Conservation (phyloP, 1,140 invertebrate genomes). For the Apocrypta bakeri region DNA sequence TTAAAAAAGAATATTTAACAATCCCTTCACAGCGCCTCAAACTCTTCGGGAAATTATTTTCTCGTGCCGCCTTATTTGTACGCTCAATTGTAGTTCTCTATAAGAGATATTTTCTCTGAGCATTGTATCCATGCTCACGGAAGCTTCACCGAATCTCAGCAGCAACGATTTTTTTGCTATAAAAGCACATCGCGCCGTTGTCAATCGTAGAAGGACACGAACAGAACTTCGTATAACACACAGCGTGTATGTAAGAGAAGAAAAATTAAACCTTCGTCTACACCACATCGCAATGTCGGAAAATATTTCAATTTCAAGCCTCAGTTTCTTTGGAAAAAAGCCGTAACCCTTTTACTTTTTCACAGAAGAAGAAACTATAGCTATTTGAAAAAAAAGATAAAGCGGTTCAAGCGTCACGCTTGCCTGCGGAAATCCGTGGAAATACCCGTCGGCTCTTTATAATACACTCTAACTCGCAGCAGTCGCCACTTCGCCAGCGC, state of each 20-base stretch:
- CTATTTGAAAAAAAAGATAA: constrained; percentile 12
- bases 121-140: no score
- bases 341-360: background rate
- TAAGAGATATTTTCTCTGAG: no score
- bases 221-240: no score
- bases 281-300: background rate
- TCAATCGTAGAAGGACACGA: no score
- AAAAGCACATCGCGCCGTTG: background rate
- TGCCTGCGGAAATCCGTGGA: constrained; percentile 51
- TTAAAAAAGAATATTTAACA: no score
- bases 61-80: no score
- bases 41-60: no score
- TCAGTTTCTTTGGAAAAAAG: no score
- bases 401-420: constrained; percentile 52
- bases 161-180: background rate
- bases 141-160: background rate
- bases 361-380: background rate
- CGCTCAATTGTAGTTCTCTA: no score
- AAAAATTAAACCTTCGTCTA: background rate
- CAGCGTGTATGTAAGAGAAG: no score
- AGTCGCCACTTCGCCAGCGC: background rate
- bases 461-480: background rate
- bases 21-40: no score
- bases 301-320: no score
- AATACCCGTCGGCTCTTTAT: constrained; percentile 27